These are phyloP conservation scores for Drosophila rubida DNA, from an alignment of 2,888 invertebrate species.

Conservation along the genomic window DNA sequence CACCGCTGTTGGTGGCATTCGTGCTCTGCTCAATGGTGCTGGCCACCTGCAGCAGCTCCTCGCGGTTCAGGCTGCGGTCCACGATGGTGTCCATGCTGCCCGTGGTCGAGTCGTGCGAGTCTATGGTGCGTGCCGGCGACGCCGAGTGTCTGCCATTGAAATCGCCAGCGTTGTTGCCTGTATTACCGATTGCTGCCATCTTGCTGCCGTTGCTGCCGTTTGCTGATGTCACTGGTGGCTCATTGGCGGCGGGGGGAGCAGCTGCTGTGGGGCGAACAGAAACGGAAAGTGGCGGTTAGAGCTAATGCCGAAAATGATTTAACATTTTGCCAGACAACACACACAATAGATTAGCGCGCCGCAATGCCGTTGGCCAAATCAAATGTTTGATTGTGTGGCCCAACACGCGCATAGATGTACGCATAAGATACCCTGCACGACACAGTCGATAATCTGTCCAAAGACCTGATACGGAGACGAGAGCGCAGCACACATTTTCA, in stretches of 20 bases:
- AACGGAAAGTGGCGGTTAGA: neutral
- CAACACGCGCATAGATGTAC: neutral
- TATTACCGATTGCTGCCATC: slow-evolving; percentile 49
- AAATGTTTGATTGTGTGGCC: slow-evolving; percentile 6
- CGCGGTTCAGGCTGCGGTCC: slow-evolving; percentile 76
- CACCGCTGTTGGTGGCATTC: slow-evolving; percentile 76
- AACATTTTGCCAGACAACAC: slow-evolving; percentile 20
- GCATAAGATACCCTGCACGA: neutral
- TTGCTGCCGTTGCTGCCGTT: slow-evolving; percentile 23
- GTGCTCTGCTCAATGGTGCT: slow-evolving; percentile 78
- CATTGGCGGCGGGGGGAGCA: slow-evolving; percentile 43
- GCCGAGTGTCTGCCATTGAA: slow-evolving; percentile 80
- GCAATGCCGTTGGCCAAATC: slow-evolving; percentile 19
- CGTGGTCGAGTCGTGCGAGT: slow-evolving; percentile 83
- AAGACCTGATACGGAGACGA: too few relatives aligned
- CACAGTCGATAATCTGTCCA: neutral
- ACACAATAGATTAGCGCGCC: slow-evolving; percentile 11
- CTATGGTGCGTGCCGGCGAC: slow-evolving; percentile 84
- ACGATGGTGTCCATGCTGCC: slow-evolving; percentile 84
- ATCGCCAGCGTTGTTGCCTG: slow-evolving; percentile 32
- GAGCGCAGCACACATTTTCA: too few relatives aligned
- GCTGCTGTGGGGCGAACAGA: neutral
- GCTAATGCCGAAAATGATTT: slow-evolving; percentile 13
- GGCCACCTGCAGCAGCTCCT: slow-evolving; percentile 75
- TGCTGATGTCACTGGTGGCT: slow-evolving; percentile 42